Conservation (phyloP, 30 jellyfish, hydroid and myxozoan genomes). For the Cassiopea andromeda region DNA sequence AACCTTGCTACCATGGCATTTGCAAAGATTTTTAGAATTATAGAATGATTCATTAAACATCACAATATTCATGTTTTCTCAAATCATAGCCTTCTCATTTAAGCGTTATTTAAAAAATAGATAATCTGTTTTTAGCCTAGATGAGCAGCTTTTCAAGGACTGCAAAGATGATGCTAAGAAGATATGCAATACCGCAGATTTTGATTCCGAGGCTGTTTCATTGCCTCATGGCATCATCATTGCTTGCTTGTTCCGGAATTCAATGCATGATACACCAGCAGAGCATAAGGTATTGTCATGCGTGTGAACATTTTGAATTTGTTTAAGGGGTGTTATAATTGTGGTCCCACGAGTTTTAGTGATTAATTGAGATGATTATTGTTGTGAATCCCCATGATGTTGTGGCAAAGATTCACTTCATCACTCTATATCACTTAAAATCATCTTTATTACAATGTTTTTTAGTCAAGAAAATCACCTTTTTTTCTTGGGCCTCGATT, state of each 20-base stretch:
- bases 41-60: no score
- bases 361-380: not conserved
- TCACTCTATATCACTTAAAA: no score
- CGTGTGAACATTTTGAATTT: not conserved
- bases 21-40: no score
- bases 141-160: slow-evolving; percentile 74
- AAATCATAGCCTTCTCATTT: not conserved
- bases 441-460: no score
- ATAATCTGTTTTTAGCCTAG: slow-evolving; percentile 70
- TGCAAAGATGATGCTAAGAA: slow-evolving; percentile 94
- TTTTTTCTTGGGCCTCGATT: no score
- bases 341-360: not conserved
- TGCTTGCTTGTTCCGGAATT: slow-evolving; percentile 86
- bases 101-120: not conserved
- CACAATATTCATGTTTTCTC: not conserved
- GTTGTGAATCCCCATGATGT: no score
- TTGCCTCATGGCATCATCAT: slow-evolving; percentile 89
- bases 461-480: no score
- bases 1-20: no score
- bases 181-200: slow-evolving; percentile 90
- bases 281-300: slow-evolving; percentile 64
- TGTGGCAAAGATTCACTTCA: no score
- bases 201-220: slow-evolving; percentile 44
- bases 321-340: not conserved
- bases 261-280: slow-evolving; percentile 45